Evolutionary conservation across 2,888 invertebrate species (phyloP).

Genomic region (Napeogenes inachia): DNA sequence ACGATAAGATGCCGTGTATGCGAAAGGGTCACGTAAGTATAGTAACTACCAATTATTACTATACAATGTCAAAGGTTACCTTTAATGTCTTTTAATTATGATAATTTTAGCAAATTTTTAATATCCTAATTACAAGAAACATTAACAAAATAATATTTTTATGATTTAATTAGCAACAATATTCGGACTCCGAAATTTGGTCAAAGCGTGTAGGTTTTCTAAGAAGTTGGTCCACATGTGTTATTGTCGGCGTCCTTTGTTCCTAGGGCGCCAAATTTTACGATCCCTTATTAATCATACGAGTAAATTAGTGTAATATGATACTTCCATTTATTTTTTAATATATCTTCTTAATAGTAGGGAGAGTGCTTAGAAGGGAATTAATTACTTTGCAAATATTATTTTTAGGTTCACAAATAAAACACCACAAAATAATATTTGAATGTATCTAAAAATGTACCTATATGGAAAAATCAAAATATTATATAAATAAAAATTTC

Average conservation of each 20-base stretch:
- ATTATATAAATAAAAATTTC: too few relatives aligned
- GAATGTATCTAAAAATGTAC: too few relatives aligned
- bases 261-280: constrained; percentile 52
- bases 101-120: background rate
- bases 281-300: constrained; percentile 59
- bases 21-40: too few relatives aligned
- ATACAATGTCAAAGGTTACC: too few relatives aligned
- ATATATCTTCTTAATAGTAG: constrained; percentile 10
- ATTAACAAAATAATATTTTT: constrained; percentile 11
- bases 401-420: too few relatives aligned
- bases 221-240: constrained; percentile 49
- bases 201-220: constrained; percentile 41
- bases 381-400: background rate
- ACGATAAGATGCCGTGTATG: too few relatives aligned
- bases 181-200: constrained; percentile 31
- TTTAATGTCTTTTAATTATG: too few relatives aligned
- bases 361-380: background rate
- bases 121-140: background rate
- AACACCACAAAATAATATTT: too few relatives aligned
- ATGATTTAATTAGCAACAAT: constrained; percentile 34
- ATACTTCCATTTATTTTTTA: constrained; percentile 26
- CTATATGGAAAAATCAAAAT: too few relatives aligned
- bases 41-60: too few relatives aligned
- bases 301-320: constrained; percentile 31
- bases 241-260: constrained; percentile 47